Conservation (phyloP, 2,888 invertebrate species). For the Drosophila melanosoma region DNA sequence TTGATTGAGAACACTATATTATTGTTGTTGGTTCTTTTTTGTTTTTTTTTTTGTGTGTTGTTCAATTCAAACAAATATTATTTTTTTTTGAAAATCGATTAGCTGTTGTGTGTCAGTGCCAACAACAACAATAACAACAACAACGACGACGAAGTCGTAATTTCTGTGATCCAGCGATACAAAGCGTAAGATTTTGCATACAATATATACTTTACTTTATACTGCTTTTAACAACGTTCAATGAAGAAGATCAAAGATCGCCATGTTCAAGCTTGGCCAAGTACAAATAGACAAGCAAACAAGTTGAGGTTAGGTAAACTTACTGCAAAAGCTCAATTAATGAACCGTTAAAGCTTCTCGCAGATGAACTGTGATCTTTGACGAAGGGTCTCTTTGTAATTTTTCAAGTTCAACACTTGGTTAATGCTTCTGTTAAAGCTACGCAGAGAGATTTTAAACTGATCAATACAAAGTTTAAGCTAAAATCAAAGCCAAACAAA, state of each 20-base stretch:
- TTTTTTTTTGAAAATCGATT: conserved; percentile 7
- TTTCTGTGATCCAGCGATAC: conserved; percentile 5
- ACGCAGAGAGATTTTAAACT: not conserved
- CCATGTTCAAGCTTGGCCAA: not conserved
- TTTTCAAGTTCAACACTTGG: conserved; percentile 7
- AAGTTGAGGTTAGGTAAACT: conserved; percentile 21
- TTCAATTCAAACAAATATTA: not conserved
- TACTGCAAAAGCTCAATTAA: conserved; percentile 4
- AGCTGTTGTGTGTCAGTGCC: conserved; percentile 37
- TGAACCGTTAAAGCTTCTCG: conserved; percentile 30
- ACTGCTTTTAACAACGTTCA: not conserved
- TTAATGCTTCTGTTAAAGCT: not conserved
- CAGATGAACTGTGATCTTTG: conserved; percentile 2
- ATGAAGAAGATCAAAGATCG: conserved; percentile 11
- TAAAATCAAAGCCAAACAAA: not conserved
- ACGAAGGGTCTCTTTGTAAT: not conserved
- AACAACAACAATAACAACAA: conserved; percentile 12
- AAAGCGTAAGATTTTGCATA: conserved; percentile 24
- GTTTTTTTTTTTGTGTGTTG: not conserved
- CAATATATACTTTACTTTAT: not conserved
- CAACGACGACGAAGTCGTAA: not conserved
- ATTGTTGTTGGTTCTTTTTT: not conserved
- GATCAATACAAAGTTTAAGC: not conserved
- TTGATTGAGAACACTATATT: conserved; percentile 17
- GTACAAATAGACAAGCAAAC: conserved; percentile 5